Conservation (phyloP, 2,888 invertebrate genomes). For the Meghimatium bilineatum region DNA sequence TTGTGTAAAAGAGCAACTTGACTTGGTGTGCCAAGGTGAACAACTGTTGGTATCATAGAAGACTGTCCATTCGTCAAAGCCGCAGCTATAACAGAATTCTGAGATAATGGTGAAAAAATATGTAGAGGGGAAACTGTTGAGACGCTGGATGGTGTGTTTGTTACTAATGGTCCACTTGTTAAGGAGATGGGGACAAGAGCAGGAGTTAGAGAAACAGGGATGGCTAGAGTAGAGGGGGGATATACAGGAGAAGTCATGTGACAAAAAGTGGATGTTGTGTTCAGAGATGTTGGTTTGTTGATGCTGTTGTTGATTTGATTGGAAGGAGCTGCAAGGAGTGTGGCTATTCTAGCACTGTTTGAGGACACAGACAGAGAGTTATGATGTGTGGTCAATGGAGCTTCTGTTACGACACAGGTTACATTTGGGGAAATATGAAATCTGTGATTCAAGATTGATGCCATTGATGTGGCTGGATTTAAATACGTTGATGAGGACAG, state of each 20-base stretch:
- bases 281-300: background rate
- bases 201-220: conserved; percentile 22
- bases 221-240: background rate
- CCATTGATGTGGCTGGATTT: background rate
- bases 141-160: background rate
- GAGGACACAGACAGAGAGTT: background rate
- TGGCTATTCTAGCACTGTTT: conserved; percentile 30
- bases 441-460: background rate
- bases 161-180: background rate
- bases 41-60: conserved; percentile 37
- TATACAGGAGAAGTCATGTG: background rate
- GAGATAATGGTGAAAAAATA: conserved; percentile 31
- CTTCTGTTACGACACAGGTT: background rate
- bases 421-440: background rate
- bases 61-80: conserved; percentile 39
- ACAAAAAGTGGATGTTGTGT: background rate
- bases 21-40: conserved; percentile 38
- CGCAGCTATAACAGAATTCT: conserved; percentile 17
- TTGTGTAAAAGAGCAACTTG: conserved; percentile 44
- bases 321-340: conserved; percentile 31
- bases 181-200: conserved; percentile 22
- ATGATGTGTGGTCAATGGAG: background rate
- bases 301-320: background rate
- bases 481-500: background rate
- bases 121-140: conserved; percentile 22